Evolutionary conservation across 2,113 vertebrate species (phyloP), one percentile per base, ranked within the genome.

Genomic region (Chelonoidis abingdonii): DNA sequence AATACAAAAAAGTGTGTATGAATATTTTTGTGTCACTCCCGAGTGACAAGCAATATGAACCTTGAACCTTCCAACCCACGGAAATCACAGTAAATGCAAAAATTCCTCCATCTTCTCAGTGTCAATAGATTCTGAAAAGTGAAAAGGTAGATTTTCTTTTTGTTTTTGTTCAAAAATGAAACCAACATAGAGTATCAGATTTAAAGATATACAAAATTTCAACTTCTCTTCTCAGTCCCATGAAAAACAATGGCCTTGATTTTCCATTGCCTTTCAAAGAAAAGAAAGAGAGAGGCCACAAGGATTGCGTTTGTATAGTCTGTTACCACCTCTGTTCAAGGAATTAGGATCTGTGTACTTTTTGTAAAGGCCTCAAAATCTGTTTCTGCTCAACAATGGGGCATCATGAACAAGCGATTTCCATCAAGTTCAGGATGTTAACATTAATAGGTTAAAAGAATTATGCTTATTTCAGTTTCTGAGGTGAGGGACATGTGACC

Each of bases 291-390:
- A 81, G 13, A 24, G 16, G 0, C 3, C 6, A 11, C 79, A n/a
- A 76, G 41, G 35, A 89, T 0, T 89, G 81, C 35, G 76, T 27
- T 5, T 41, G 41, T 65, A 59, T 89, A 86, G 57, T n/a, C 47
- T 92, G 22, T 87, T 91, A 89, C 41, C 35, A 75, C 83, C 50
- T 87, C 57, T 57, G 17, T 83, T 72, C 86, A 85, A 92, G 88
- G 44, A 87, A 57, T 1, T 65, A 86, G 31, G 31, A 83, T 88
- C 59, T 75, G 22, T 41, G 19, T 65, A 65, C 38, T 14, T 91
- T 53, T 91, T 54, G 86, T 90, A 95, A 92, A 89, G 38, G 76
- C 29, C 65, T 83, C n/a, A 76, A 85, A 93, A 83, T 80, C 19
- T 75, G 57, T 65, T 50, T 88, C 80, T 88, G 35, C 10, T 88